These are phyloP conservation scores for Brachyrhaphis roseni DNA, from an alignment of 2,797 vertebrate species.

Conservation along the genomic window DNA sequence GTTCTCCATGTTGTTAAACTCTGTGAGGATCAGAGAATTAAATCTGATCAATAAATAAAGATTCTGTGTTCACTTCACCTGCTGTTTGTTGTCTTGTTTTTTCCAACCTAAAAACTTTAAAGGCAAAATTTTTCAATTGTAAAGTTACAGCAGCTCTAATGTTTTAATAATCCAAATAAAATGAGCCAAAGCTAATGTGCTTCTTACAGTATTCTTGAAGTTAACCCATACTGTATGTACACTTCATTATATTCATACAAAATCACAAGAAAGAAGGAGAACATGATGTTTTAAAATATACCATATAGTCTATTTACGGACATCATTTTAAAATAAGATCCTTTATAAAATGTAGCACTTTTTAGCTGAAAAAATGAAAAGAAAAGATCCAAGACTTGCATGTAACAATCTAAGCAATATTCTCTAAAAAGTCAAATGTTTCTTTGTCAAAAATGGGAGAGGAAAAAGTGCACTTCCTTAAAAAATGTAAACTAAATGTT, in stretches of 20 bases:
- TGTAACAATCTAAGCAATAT: neutral
- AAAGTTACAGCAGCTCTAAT: neutral
- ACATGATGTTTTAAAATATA: neutral
- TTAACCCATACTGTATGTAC: no score
- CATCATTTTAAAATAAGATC: neutral
- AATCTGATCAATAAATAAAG: conserved; percentile 59
- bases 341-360: neutral
- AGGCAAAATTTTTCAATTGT: neutral
- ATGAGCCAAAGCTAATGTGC: neutral
- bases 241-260: neutral
- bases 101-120: neutral
- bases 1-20: conserved; percentile 16
- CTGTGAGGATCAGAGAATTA: conserved; percentile 17
- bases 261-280: neutral
- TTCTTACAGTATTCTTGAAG: neutral
- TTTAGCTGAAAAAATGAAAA: neutral
- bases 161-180: neutral
- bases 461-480: no score
- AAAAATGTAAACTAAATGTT: no score
- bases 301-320: neutral
- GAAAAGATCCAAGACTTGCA: neutral
- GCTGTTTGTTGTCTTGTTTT: conserved; percentile 18
- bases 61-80: conserved; percentile 52
- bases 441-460: neutral
- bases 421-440: neutral